phyloP scores from a whole-genome alignment of 2,888 invertebrate genomes.

The Acleris holmiana region DNA sequence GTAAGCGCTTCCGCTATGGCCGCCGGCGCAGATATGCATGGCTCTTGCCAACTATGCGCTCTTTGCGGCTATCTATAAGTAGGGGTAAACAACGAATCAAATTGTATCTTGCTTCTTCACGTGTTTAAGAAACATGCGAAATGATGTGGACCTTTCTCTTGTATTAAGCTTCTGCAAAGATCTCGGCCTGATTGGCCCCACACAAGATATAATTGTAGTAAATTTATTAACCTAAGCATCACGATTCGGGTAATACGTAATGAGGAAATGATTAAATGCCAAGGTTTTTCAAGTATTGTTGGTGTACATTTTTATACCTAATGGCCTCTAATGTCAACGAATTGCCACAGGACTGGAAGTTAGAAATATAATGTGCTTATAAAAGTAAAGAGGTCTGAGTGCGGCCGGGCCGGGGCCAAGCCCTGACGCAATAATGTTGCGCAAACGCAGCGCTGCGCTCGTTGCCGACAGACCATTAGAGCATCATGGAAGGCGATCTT shows the following conservation, averaged over 20 bases:
- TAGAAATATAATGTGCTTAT: slow-evolving; percentile 10
- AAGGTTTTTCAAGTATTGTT: slow-evolving; percentile 17
- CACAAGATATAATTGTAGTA: slow-evolving; percentile 58
- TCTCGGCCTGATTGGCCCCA: slow-evolving; percentile 71
- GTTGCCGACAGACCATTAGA: slow-evolving; percentile 28
- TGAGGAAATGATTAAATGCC: slow-evolving; percentile 28
- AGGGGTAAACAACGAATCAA: slow-evolving; percentile 15
- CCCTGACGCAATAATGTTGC: slow-evolving; percentile 55
- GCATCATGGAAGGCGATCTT: slow-evolving; percentile 26
- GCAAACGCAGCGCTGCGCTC: slow-evolving; percentile 44
- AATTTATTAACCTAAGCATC: slow-evolving; percentile 46
- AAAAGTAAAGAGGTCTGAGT: slow-evolving; percentile 29
- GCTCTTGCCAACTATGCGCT: slow-evolving; percentile 59
- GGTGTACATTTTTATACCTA: slow-evolving; percentile 1
- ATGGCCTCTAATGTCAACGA: not conserved
- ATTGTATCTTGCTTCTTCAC: slow-evolving; percentile 5
- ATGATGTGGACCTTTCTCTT: no score
- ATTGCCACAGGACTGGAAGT: not conserved
- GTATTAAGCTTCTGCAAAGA: slow-evolving; percentile 49
- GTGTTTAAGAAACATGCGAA: not conserved
- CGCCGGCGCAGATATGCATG: slow-evolving; percentile 54
- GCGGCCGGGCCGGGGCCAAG: slow-evolving; percentile 40
- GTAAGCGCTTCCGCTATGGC: slow-evolving; percentile 63
- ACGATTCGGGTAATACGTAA: not conserved
- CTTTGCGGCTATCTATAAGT: slow-evolving; percentile 24